Evolutionary conservation across 2,888 invertebrate genomes (phyloP).

Genomic region (Amorpha juglandis): DNA sequence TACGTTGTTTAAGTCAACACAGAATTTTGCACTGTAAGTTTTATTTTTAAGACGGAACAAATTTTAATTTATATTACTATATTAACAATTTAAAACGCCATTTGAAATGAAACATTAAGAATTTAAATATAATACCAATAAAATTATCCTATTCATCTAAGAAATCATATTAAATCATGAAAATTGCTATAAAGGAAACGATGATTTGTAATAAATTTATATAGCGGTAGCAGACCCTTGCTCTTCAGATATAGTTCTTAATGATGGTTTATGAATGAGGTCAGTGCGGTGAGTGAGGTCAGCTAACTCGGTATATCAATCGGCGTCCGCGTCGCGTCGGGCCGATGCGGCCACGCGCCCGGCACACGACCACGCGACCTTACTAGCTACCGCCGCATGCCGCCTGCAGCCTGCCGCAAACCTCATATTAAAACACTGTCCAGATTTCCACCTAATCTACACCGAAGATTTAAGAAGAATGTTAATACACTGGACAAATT

Average conservation of each 20-base stretch:
- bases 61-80: no score
- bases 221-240: conserved; percentile 60
- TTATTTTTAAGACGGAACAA: neutral
- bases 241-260: conserved; percentile 71
- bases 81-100: no score
- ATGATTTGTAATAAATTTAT: conserved; percentile 47
- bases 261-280: conserved; percentile 82
- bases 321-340: conserved; percentile 37
- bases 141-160: neutral
- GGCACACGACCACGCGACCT: conserved; percentile 54
- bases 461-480: conserved; percentile 15
- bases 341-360: conserved; percentile 49
- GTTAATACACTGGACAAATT: conserved; percentile 10
- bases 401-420: conserved; percentile 17
- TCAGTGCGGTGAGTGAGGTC: conserved; percentile 73
- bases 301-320: conserved; percentile 62
- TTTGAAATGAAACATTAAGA: neutral
- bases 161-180: conserved; percentile 7
- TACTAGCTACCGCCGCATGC: conserved; percentile 32
- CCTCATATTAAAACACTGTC: conserved; percentile 8
- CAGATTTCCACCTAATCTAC: neutral
- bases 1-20: conserved; percentile 10
- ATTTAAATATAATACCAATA: neutral
- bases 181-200: conserved; percentile 27
- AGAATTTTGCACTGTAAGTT: neutral